Evolutionary conservation across 2,113 vertebrate genomes (phyloP), one percentile per base, ranked within the genome.

Genomic region (Genyomyrus donnyi): DNA sequence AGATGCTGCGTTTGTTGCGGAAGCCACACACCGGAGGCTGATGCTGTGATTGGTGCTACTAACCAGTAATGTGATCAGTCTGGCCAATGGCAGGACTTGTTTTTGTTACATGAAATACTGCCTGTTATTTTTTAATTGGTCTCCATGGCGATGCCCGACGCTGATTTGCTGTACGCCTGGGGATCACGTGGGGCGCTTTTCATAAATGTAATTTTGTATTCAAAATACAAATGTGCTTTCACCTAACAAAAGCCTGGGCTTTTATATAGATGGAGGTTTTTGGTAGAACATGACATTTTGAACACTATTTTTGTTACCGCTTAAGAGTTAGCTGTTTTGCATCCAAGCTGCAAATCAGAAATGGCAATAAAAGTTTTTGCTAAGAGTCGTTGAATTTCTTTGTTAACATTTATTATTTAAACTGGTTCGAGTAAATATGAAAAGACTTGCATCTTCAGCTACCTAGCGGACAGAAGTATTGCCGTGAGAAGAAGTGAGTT

Each of bases 261-360:
- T 80, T 17, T 80, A 42, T 42, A 2, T 80, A 80, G 13, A 42
- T 39, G 35, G 17, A 39, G 83, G 8, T 27, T 49, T 85, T 48
- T 49, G 46, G 21, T 10, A 45, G 45, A 49, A 85, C 21, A 27
- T 84, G 39, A 48, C 21, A 56, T 11, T 50, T 86, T 86, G n/a
- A 86, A 31, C 11, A 86, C 84, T 48, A 49, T 86, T 86, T 86
- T 48, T 86, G 84, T 86, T 86, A 86, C 84, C 48, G 1, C 42
- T 5, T 49, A 27, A 86, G 42, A 86, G 45, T 13, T 50, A 86
- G 48, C 45, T n/a, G 10, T 86, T 86, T 49, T 86, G 21, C 48
- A 50, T 86, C 24, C n/a, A 49, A 49, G 24, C 83, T 42, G 19
- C 42, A 80, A 42, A 85, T 85, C 83, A 85, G 19, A 49, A 85